A percentile compares a stretch with the other conserved stretches of the same genome.
Conservation (phyloP, 2,797 vertebrate genomes). For the Lates japonicus region DNA sequence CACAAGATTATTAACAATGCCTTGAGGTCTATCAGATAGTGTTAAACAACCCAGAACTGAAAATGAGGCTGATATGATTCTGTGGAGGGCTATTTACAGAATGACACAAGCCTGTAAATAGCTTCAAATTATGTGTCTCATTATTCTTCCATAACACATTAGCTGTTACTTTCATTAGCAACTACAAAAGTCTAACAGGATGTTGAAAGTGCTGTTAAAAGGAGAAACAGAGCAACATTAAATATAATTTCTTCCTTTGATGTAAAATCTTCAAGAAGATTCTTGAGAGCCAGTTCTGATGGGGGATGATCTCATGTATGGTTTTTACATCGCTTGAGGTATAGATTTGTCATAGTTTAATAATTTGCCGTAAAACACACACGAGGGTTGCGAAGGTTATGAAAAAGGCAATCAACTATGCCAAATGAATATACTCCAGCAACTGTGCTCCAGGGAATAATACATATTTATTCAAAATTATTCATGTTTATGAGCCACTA, state of each 20-base stretch:
- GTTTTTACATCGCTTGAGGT: constrained; percentile 40
- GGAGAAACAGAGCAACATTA: constrained; percentile 21
- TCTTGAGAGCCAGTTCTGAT: constrained; percentile 18
- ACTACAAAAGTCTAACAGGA: constrained; percentile 31
- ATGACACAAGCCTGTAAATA: constrained; percentile 47
- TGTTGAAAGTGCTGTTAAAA: constrained; percentile 28
- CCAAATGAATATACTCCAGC: constrained; percentile 68
- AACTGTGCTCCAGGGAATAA: constrained; percentile 70
- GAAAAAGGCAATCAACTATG: constrained; percentile 73
- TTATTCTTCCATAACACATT: constrained; percentile 46
- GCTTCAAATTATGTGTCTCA: constrained; percentile 47
- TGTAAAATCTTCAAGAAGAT: constrained; percentile 36
- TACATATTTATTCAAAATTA: constrained; percentile 80
- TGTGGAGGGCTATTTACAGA: constrained; percentile 41
- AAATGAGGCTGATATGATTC: constrained; percentile 42
- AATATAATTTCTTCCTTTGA: constrained; percentile 33
- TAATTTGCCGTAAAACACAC: constrained; percentile 65
- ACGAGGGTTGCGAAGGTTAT: constrained; percentile 61
- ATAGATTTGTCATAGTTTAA: constrained; percentile 67
- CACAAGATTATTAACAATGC: constrained; percentile 47
- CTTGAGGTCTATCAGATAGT: constrained; percentile 63
- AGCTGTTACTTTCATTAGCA: constrained; percentile 49
- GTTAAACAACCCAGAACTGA: constrained; percentile 47
- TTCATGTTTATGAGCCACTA: constrained; percentile 74
- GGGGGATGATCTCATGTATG: constrained; percentile 12